These are phyloP conservation scores for Euzetes globulus DNA, from an alignment of 2,888 invertebrate species.

Conservation along the genomic window DNA sequence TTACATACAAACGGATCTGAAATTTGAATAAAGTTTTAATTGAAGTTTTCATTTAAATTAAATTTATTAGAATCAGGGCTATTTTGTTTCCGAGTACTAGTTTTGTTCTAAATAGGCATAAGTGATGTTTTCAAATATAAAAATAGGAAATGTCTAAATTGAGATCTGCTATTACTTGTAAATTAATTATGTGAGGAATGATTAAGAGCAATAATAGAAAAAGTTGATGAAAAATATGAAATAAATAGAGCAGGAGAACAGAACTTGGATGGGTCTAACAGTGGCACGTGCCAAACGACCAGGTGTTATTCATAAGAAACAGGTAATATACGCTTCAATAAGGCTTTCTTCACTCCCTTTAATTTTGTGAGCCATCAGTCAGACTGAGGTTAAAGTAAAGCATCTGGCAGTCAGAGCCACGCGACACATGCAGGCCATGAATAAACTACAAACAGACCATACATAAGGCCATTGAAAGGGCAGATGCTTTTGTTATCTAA, in stretches of 20 bases:
- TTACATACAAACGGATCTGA: constrained; percentile 19
- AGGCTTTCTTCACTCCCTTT: constrained; percentile 18
- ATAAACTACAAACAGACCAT: neutral
- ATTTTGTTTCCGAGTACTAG: too few relatives aligned
- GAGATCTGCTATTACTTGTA: too few relatives aligned
- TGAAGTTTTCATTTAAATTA: neutral
- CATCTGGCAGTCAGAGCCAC: constrained; percentile 23
- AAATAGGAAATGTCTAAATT: too few relatives aligned
- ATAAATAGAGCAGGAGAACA: neutral
- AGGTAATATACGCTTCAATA: constrained; percentile 25
- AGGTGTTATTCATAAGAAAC: constrained; percentile 24
- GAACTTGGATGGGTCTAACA: neutral
- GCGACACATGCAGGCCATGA: constrained; percentile 24
- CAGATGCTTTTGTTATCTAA: constrained; percentile 24
- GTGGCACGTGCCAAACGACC: constrained; percentile 20
- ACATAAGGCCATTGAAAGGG: constrained; percentile 7
- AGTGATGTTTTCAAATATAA: too few relatives aligned
- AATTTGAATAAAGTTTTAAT: too few relatives aligned
- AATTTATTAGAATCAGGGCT: too few relatives aligned
- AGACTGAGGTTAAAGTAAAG: neutral
- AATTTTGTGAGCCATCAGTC: constrained; percentile 18
- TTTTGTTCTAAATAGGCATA: too few relatives aligned
- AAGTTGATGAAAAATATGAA: neutral
- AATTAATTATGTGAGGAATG: neutral
- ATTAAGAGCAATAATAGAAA: too few relatives aligned